A percentile compares a stretch with the other conserved stretches of the same genome.
Conservation (phyloP, 1,140 invertebrate genomes). For the Kradibia gibbosae region DNA sequence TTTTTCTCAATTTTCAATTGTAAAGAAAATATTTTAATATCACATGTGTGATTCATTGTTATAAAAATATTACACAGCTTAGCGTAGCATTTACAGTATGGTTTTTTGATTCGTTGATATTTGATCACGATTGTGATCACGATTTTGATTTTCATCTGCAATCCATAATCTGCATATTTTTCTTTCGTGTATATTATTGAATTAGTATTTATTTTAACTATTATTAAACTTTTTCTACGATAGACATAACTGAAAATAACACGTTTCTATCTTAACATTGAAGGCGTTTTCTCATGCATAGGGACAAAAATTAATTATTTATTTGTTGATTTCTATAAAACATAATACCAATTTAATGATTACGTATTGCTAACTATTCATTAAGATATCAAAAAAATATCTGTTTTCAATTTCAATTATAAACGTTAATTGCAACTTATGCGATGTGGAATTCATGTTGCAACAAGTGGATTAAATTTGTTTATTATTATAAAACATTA, state of each 20-base stretch:
- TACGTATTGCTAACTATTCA: background rate
- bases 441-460: no score
- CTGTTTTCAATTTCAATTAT: no score
- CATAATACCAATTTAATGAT: background rate
- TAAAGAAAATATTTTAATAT: background rate
- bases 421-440: no score
- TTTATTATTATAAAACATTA: background rate
- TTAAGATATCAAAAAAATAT: no score
- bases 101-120: background rate
- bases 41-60: background rate
- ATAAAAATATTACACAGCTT: conserved; percentile 3
- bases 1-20: background rate
- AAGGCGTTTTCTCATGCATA: background rate
- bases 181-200: background rate
- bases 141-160: no score
- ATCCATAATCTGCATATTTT: background rate
- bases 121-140: no score
- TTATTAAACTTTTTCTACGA: conserved; percentile 12
- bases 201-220: background rate
- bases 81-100: background rate
- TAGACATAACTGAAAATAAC: background rate
- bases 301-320: background rate
- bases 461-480: no score
- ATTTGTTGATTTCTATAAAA: background rate
- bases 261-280: background rate